Evolutionary conservation across 2,113 vertebrate genomes (phyloP).

Genomic region (Pachyramphus minor): DNA sequence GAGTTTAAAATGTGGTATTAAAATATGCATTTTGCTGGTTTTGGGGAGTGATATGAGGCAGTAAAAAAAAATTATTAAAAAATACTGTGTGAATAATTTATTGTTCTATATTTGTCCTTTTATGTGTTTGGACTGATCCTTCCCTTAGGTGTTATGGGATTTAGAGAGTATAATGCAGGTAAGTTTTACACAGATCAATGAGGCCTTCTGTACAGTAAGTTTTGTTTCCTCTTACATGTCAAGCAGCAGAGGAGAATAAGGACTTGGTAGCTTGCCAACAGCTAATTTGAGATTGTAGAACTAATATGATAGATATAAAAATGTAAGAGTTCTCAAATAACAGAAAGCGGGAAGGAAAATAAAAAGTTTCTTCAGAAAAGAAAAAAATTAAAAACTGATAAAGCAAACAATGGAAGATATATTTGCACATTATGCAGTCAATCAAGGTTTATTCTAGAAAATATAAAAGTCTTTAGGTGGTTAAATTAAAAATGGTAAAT

Average conservation of each 20-base stretch:
- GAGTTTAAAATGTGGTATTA: not conserved
- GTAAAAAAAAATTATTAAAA: not conserved
- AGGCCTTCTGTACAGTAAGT: constrained; percentile 48
- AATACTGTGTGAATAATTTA: constrained; percentile 27
- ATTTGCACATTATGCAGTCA: not conserved
- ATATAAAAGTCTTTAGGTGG: not conserved
- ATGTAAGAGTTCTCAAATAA: not conserved
- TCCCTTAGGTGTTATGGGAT: constrained; percentile 51
- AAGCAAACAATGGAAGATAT: not conserved
- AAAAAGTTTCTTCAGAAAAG: not conserved
- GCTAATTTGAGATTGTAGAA: not conserved
- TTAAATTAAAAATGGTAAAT: not conserved
- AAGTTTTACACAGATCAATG: constrained; percentile 49
- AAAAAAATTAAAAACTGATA: not conserved
- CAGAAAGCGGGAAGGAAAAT: not conserved
- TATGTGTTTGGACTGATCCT: constrained; percentile 59
- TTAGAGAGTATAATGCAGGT: constrained; percentile 65
- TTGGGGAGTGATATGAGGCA: not conserved
- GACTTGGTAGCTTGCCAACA: not conserved
- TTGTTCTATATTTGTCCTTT: constrained; percentile 55
- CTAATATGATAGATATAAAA: not conserved
- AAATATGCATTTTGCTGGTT: not conserved
- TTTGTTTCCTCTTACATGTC: constrained; percentile 17
- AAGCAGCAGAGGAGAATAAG: not conserved
- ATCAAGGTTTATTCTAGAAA: not conserved